These are phyloP conservation scores for Ctenodactylus gundi DNA, from an alignment of 2,113 vertebrate genomes.

Conservation along the genomic window DNA sequence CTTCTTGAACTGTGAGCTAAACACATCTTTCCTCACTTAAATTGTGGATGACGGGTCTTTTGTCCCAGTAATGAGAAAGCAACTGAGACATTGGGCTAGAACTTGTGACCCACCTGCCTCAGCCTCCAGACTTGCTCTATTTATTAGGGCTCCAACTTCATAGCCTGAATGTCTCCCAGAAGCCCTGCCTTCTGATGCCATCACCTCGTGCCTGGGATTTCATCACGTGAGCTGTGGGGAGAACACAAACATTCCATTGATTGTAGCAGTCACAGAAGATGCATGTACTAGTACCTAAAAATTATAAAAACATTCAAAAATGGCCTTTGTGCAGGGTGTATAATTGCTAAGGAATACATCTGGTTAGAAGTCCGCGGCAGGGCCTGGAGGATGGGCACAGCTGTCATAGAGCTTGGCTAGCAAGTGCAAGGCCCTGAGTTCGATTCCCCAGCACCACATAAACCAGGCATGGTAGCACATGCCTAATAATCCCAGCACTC, in stretches of 20 bases:
- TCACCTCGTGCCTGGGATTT: neutral
- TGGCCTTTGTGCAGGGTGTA: neutral
- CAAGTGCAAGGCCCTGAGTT: too few relatives aligned
- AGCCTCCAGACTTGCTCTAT: neutral
- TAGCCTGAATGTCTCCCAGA: neutral
- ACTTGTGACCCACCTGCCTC: too few relatives aligned
- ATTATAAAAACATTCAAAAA: neutral
- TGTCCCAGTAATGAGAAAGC: too few relatives aligned
- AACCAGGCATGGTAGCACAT: too few relatives aligned
- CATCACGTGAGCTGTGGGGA: neutral
- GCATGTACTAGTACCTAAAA: neutral
- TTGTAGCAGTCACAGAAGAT: neutral
- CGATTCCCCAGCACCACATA: too few relatives aligned
- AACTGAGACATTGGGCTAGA: too few relatives aligned
- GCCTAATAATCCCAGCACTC: too few relatives aligned
- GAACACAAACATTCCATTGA: neutral
- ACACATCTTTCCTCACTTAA: too few relatives aligned
- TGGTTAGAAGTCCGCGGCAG: neutral
- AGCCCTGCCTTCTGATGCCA: neutral
- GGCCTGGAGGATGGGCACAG: too few relatives aligned
- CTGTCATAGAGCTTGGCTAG: too few relatives aligned
- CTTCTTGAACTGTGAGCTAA: too few relatives aligned
- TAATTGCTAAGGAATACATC: neutral
- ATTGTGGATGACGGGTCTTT: too few relatives aligned
- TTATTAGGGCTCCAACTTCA: neutral